A percentile compares a stretch with the other conserved stretches of the same genome.
These are phyloP conservation scores for Cepphus grylle DNA, from an alignment of 2,113 vertebrate species.

Conservation along the genomic window DNA sequence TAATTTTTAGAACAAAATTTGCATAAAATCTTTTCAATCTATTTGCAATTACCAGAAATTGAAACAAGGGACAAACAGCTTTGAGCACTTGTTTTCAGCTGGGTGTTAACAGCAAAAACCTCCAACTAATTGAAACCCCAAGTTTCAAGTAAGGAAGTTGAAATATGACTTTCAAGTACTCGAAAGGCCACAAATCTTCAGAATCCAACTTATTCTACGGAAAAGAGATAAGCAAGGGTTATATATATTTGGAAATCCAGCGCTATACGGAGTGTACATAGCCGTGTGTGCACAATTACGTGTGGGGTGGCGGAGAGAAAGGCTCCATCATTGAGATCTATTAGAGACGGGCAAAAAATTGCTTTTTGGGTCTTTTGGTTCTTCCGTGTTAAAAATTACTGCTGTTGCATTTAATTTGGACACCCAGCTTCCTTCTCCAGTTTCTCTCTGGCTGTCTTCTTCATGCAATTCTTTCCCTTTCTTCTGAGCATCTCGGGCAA, in stretches of 20 bases:
- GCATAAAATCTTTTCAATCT: neutral
- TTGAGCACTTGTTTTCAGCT: neutral
- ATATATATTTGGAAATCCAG: neutral
- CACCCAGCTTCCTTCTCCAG: neutral
- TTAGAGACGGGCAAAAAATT: neutral
- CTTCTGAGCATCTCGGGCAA: neutral
- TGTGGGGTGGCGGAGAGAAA: neutral
- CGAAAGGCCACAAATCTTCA: neutral
- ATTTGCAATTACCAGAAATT: neutral
- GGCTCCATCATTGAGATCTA: neutral
- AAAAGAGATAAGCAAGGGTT: neutral
- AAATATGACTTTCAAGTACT: neutral
- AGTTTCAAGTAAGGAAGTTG: neutral
- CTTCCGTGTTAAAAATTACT: neutral
- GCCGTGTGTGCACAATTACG: accelerated
- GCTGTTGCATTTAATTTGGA: neutral
- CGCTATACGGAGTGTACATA: neutral
- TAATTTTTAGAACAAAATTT: neutral
- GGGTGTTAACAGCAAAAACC: neutral
- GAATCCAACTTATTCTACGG: neutral
- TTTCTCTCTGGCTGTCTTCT: neutral
- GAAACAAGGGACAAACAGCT: neutral
- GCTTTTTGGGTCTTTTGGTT: neutral
- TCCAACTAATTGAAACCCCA: neutral
- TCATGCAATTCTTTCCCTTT: neutral